Evolutionary conservation across 2,797 vertebrate species (phyloP).

Genomic region (Cossypha heuglini): DNA sequence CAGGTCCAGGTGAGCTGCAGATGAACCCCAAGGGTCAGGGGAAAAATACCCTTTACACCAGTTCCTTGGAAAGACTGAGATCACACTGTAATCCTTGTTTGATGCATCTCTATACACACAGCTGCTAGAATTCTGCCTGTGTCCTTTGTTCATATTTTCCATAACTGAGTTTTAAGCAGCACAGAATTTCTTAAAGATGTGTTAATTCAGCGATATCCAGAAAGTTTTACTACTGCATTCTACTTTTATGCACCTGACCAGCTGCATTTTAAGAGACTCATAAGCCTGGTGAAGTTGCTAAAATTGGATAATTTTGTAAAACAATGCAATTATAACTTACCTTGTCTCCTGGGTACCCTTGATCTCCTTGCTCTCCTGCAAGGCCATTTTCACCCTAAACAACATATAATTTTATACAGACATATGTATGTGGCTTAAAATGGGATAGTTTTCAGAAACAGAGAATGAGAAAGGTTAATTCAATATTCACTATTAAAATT

Average conservation of each 20-base stretch:
- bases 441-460: background rate
- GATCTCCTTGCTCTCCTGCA: constrained; percentile 88
- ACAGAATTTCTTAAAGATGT: background rate
- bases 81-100: background rate
- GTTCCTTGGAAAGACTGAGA: background rate
- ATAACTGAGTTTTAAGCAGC: background rate
- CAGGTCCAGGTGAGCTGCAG: background rate
- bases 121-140: background rate
- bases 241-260: background rate
- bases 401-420: constrained; percentile 80
- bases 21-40: background rate
- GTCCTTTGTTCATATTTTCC: background rate
- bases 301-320: background rate
- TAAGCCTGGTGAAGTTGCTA: background rate
- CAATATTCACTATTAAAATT: background rate
- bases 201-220: background rate
- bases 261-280: background rate
- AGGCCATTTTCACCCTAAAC: constrained; percentile 89
- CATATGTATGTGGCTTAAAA: constrained; percentile 4
- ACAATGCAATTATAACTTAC: constrained; percentile 64
- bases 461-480: background rate
- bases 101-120: background rate
- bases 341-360: constrained; percentile 93
- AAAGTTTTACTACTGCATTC: background rate
- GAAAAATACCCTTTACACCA: background rate